A percentile compares a stretch with the other conserved stretches of the same genome.
Conservation (phyloP, 2,888 invertebrate genomes). For the Abrostola triplasia region DNA sequence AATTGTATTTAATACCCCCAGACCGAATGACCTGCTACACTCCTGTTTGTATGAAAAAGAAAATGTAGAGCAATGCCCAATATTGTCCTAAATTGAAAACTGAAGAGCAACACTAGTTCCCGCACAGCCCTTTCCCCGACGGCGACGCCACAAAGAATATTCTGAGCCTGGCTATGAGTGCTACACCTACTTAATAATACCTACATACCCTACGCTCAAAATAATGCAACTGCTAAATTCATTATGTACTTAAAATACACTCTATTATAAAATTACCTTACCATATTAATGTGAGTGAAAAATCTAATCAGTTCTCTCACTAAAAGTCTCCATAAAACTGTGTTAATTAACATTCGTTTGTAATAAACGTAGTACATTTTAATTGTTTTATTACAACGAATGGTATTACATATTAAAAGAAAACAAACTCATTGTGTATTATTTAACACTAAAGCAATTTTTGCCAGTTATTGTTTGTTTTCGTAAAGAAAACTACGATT, state of each 20-base stretch:
- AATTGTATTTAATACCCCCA: too few species aligned
- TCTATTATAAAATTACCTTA: constrained; percentile 32
- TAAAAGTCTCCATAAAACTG: constrained; percentile 12
- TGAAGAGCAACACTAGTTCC: constrained; percentile 44
- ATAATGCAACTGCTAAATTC: constrained; percentile 44
- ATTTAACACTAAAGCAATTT: not conserved
- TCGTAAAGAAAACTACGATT: not conserved
- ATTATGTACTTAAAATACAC: constrained; percentile 44
- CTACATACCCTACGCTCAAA: constrained; percentile 24
- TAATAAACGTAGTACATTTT: not conserved
- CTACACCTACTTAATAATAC: constrained; percentile 55
- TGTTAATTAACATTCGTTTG: not conserved
- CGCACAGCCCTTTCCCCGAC: constrained; percentile 53
- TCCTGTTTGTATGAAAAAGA: too few species aligned
- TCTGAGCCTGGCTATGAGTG: constrained; percentile 56
- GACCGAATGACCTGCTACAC: too few species aligned
- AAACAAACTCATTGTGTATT: not conserved
- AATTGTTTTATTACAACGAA: not conserved
- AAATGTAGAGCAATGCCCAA: too few species aligned
- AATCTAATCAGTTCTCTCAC: constrained; percentile 38
- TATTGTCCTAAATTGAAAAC: too few species aligned
- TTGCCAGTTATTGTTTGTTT: not conserved
- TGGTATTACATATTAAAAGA: not conserved
- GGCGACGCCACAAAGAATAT: constrained; percentile 59
- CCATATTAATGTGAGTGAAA: constrained; percentile 41